Conservation (phyloP, 2,797 vertebrate genomes). For the Phalloptychus januarius region DNA sequence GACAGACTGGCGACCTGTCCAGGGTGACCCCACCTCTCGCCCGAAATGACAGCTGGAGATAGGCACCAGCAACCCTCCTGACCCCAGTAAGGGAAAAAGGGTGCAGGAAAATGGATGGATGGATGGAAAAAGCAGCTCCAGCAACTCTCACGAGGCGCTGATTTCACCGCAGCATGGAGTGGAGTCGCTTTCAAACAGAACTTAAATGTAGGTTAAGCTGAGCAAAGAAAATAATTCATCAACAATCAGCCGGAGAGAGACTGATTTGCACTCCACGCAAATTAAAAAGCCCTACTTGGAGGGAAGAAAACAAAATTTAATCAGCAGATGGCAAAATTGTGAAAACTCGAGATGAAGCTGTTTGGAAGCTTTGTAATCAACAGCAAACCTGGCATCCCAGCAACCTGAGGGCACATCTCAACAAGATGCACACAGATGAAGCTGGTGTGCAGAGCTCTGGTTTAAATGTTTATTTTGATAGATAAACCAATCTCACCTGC, state of each 20-base stretch:
- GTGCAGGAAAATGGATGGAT: no score
- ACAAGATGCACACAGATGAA: not conserved
- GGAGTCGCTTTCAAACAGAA: conserved; percentile 6
- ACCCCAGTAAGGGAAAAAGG: no score
- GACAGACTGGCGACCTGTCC: no score
- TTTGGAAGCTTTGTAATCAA: conserved; percentile 15
- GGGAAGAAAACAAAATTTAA: conserved; percentile 1
- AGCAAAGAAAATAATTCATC: conserved; percentile 15
- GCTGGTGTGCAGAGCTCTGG: no score
- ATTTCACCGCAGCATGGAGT: conserved; percentile 5
- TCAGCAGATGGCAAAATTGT: conserved; percentile 18
- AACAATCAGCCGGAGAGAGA: conserved; percentile 7
- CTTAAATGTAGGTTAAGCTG: conserved; percentile 17
- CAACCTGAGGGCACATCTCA: not conserved
- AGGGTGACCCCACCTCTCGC: no score
- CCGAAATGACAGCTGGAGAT: no score
- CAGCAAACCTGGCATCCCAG: conserved; percentile 3
- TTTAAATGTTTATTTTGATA: not conserved
- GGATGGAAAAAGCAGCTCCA: not conserved
- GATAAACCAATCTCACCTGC: not conserved
- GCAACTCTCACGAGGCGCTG: not conserved
- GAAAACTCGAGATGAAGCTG: conserved; percentile 9
- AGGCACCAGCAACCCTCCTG: no score
- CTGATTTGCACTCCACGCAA: conserved; percentile 13
- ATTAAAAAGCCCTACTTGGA: conserved; percentile 8